Evolutionary conservation across 2,888 invertebrate genomes (phyloP), one percentile per base, ranked within the genome.

Genomic region (Scelioninae gen. 2): DNA sequence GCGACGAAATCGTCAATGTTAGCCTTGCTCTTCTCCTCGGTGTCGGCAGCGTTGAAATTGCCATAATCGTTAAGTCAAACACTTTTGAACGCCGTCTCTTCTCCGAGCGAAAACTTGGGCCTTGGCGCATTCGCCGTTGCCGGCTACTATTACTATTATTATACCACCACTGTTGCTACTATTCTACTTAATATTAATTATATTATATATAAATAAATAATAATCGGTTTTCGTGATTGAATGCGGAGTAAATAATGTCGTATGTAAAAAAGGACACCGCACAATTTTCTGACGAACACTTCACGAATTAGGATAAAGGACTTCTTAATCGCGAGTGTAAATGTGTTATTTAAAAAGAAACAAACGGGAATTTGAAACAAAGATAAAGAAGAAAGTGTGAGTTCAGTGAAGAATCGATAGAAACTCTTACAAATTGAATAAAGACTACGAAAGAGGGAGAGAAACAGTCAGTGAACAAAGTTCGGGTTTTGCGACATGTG

Each of bases 141-240:
- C 65, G 19, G 11, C 11, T 41, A 58, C 58, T 71, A 71, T 65
- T 67, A 72, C 41, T 64, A 67, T 31, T 72, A 67, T 61, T 67
- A 72, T 72, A 67, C 67, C 67, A 72, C 72, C 61, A 72, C 61
- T 72, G 77, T 81, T 76, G 63, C 71, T 80, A 81, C 77, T 79
- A 78, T 43, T 76, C 60, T 75, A 75, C 74, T 71, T 74, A 77
- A 78, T 77, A 78, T 74, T 64, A 37, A 46, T 50, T 31, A 72
- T 53, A 53, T 43, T 53, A 64, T 50, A 57, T 37, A 70, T 63
- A 55, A 52, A 58, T 67, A 63, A 50, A 19, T 57, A 50, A 55
- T 70, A 55, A 70, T 48, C 69, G 45, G 31, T 45, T 50, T 57
- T 65, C 53, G 46, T 48, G 55, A 65, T 22, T 57, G 50, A 50